Conservation (phyloP, 2,797 vertebrate species). For the Echeneis naucrates region DNA sequence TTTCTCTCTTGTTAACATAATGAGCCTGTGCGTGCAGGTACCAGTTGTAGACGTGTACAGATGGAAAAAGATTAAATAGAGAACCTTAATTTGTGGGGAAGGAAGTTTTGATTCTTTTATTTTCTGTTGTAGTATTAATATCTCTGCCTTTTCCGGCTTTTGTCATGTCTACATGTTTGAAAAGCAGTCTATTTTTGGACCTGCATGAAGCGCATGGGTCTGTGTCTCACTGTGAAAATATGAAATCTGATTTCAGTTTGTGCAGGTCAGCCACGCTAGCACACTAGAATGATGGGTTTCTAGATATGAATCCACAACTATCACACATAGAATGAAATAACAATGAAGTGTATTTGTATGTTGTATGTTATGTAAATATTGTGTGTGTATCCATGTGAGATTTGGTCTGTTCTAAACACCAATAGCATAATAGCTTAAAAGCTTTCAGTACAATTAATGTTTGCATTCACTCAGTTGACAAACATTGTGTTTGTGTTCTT, state of each 20-base stretch:
- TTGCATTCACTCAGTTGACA: background rate
- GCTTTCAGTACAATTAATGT: background rate
- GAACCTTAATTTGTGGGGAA: background rate
- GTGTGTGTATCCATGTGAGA: background rate
- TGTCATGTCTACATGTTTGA: constrained; percentile 6
- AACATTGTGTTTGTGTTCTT: background rate
- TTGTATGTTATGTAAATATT: background rate
- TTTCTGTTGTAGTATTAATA: background rate
- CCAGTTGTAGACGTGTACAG: background rate
- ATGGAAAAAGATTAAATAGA: constrained; percentile 10
- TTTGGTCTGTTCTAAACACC: background rate
- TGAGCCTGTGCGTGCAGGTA: background rate
- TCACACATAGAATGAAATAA: background rate
- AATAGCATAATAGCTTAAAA: background rate
- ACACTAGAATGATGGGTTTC: background rate
- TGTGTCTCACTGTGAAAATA: constrained; percentile 13
- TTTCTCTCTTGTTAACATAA: background rate
- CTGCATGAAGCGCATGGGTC: constrained; percentile 5
- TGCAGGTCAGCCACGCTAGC: background rate
- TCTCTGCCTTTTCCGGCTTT: constrained; percentile 21
- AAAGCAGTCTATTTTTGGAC: constrained; percentile 28
- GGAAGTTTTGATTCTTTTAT: background rate
- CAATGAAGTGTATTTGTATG: background rate
- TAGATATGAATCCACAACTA: background rate
- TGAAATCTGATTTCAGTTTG: constrained; percentile 19